Conservation (phyloP, 2,888 invertebrate species). For the Drosophila paranaensis region DNA sequence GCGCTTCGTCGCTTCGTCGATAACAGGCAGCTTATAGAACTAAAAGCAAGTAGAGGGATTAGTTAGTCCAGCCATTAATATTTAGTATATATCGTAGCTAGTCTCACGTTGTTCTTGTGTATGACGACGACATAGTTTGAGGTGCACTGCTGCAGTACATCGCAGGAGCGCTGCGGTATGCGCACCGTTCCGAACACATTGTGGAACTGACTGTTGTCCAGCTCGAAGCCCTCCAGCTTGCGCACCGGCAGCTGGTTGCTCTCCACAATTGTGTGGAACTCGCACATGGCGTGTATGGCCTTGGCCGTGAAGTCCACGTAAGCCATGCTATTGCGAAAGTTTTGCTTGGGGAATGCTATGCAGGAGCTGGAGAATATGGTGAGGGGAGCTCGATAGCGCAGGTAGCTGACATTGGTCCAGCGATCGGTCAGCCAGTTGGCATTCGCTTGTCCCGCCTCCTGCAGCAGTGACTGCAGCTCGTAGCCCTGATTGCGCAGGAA, state of each 20-base stretch:
- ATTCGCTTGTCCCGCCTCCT: constrained; percentile 87
- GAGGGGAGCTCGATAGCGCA: constrained; percentile 93
- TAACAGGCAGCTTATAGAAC: constrained; percentile 88
- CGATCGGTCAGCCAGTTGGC: constrained; percentile 95
- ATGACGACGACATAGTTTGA: constrained; percentile 91
- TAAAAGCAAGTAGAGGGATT: constrained; percentile 64
- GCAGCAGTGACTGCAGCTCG: constrained; percentile 87
- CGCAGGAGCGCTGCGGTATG: constrained; percentile 89
- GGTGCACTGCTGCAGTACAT: constrained; percentile 88
- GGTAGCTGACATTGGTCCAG: constrained; percentile 94
- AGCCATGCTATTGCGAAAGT: constrained; percentile 87
- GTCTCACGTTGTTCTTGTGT: constrained; percentile 92
- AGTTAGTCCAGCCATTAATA: not conserved
- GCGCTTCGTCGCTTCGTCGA: constrained; percentile 84
- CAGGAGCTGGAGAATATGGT: constrained; percentile 95
- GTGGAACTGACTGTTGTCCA: constrained; percentile 97
- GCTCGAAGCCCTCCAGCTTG: constrained; percentile 90
- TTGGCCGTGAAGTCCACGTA: constrained; percentile 89
- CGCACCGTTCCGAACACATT: constrained; percentile 95
- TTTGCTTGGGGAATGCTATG: constrained; percentile 90
- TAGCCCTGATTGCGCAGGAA: constrained; percentile 73
- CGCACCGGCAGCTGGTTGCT: constrained; percentile 88
- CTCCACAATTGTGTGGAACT: constrained; percentile 80
- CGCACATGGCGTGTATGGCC: constrained; percentile 86
- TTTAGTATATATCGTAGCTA: not conserved